These are phyloP conservation scores for Formica exsecta DNA, from an alignment of 1,140 invertebrate species.

Conservation along the genomic window DNA sequence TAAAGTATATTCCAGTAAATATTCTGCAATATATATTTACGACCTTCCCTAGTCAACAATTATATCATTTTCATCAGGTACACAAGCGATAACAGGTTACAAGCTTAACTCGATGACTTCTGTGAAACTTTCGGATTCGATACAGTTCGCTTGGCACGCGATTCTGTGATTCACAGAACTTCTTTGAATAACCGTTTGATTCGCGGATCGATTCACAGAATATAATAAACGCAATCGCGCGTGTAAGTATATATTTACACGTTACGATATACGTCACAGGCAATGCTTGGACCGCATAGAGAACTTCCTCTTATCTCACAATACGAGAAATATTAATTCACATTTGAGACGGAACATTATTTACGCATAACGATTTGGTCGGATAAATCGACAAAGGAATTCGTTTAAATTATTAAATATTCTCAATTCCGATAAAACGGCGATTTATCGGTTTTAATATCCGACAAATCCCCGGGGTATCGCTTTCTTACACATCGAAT, in stretches of 20 bases:
- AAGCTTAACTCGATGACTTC: constrained; percentile 7
- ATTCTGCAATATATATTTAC: constrained; percentile 17
- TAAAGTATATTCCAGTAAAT: constrained; percentile 39
- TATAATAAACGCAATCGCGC: constrained; percentile 25
- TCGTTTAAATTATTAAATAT: constrained; percentile 13
- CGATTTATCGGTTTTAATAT: not conserved
- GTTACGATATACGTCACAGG: not conserved
- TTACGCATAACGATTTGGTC: not conserved
- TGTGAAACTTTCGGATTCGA: not conserved
- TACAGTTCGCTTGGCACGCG: constrained; percentile 49
- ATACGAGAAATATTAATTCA: constrained; percentile 10
- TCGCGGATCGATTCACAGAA: not conserved
- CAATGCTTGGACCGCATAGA: constrained; percentile 38
- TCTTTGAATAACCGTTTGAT: constrained; percentile 14
- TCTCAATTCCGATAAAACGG: not conserved
- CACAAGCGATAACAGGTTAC: constrained; percentile 53
- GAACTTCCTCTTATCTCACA: not conserved
- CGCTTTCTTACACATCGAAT: not conserved
- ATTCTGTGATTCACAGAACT: constrained; percentile 16
- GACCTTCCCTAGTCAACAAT: constrained; percentile 19
- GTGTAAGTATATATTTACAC: not conserved
- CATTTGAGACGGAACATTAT: constrained; percentile 26
- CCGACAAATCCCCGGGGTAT: not conserved
- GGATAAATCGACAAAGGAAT: constrained; percentile 3
- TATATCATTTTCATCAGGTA: constrained; percentile 68